Conservation (phyloP, 2,797 vertebrate genomes). For the Danio jaintianensis region DNA sequence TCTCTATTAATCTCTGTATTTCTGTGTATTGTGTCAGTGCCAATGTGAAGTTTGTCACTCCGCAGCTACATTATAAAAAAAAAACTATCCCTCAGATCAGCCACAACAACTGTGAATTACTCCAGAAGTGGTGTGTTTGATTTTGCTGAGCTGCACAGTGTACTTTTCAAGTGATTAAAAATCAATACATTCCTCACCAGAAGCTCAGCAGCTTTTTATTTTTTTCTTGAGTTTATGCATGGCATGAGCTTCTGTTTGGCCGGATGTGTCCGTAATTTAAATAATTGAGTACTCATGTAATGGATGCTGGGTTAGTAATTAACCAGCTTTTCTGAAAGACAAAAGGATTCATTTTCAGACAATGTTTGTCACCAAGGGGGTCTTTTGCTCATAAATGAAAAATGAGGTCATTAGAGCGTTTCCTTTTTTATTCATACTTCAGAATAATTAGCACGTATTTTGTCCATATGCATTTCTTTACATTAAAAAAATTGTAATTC, state of each 20-base stretch:
- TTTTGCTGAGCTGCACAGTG: conserved; percentile 13
- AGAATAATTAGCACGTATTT: background rate
- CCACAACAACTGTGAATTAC: conserved; percentile 6
- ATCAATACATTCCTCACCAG: background rate
- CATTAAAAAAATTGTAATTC: background rate
- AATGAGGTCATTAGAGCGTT: conserved; percentile 53
- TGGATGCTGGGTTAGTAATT: conserved; percentile 67
- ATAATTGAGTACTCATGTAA: conserved; percentile 69
- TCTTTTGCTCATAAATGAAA: conserved; percentile 67
- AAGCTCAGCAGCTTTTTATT: background rate
- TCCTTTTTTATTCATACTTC: background rate
- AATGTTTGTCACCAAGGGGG: conserved; percentile 56
- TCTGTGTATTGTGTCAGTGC: conserved; percentile 23
- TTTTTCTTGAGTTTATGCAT: conserved; percentile 5
- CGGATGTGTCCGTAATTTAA: conserved; percentile 64
- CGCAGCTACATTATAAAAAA: conserved; percentile 18
- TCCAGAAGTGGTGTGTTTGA: conserved; percentile 7
- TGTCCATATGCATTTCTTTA: background rate
- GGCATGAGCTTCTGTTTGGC: conserved; percentile 20
- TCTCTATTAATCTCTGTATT: conserved; percentile 39
- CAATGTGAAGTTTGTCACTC: conserved; percentile 25
- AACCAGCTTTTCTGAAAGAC: conserved; percentile 71
- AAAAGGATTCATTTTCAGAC: conserved; percentile 65
- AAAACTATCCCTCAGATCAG: background rate
- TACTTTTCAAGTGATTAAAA: conserved; percentile 6